phyloP scores from a whole-genome alignment of 1,140 invertebrate genomes.

The Drosophila pruinosa region DNA sequence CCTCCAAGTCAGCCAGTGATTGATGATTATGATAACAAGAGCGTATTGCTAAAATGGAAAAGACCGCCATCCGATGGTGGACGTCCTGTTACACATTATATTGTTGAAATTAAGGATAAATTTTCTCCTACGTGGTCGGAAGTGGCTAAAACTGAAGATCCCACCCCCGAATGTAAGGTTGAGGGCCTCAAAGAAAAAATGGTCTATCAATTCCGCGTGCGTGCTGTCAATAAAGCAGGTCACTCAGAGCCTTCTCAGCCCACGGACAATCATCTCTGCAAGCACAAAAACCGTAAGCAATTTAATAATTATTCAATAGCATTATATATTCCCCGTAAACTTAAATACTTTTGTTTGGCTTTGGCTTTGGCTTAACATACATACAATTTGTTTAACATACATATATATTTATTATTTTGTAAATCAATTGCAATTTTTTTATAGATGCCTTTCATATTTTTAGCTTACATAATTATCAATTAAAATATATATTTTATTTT shows the following conservation, averaged over 20 bases:
- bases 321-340: neutral
- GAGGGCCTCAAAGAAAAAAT: slow-evolving; percentile 96
- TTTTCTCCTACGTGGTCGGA: slow-evolving; percentile 94
- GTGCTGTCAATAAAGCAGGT: slow-evolving; percentile 96
- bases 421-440: no score
- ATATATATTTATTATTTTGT: neutral
- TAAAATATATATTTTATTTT: no score
- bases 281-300: slow-evolving; percentile 94
- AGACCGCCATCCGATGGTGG: slow-evolving; percentile 96
- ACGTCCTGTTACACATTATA: slow-evolving; percentile 96
- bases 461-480: no score
- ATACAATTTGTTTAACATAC: neutral
- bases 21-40: slow-evolving; percentile 96
- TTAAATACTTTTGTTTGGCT: slow-evolving; percentile 1
- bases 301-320: neutral
- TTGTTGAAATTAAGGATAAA: slow-evolving; percentile 98
- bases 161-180: slow-evolving; percentile 91
- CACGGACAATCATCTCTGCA: slow-evolving; percentile 95
- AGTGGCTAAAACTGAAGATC: slow-evolving; percentile 91
- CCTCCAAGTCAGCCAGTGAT: slow-evolving; percentile 96
- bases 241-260: slow-evolving; percentile 93
- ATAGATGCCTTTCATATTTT: no score
- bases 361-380: slow-evolving; percentile 64
- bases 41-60: slow-evolving; percentile 94
- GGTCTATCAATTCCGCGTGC: slow-evolving; percentile 96